Evolutionary conservation across 2,888 invertebrate genomes (phyloP).

Genomic region (Orthosia incerta): DNA sequence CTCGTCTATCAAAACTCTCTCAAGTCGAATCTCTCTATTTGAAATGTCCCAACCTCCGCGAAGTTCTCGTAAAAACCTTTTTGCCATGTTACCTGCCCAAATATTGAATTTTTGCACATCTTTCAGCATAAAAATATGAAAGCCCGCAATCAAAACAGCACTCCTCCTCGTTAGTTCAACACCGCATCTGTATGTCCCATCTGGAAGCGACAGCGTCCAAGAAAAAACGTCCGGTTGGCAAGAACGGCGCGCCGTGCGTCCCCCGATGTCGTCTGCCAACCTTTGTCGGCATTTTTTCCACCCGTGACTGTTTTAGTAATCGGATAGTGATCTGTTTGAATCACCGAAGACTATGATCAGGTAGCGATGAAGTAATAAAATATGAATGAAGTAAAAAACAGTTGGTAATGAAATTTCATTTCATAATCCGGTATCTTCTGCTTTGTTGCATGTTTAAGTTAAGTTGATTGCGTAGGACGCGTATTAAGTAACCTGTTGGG

Average conservation of each 20-base stretch:
- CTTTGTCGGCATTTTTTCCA: slow-evolving; percentile 89
- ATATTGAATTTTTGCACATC: no score
- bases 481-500: slow-evolving; percentile 58
- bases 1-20: no score
- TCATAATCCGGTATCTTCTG: slow-evolving; percentile 67
- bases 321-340: slow-evolving; percentile 83
- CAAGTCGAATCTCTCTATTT: no score
- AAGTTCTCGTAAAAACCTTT: no score
- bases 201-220: slow-evolving; percentile 64
- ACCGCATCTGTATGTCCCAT: slow-evolving; percentile 63
- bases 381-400: slow-evolving; percentile 72
- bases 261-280: slow-evolving; percentile 75
- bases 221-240: slow-evolving; percentile 80
- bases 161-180: slow-evolving; percentile 16
- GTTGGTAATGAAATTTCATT: slow-evolving; percentile 66
- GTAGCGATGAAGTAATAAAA: slow-evolving; percentile 86
- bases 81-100: no score
- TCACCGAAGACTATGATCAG: slow-evolving; percentile 80
- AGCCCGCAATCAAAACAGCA: not conserved
- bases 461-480: slow-evolving; percentile 41
- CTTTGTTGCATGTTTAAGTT: slow-evolving; percentile 45
- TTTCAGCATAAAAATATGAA: not conserved
- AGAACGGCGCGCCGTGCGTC: slow-evolving; percentile 71
- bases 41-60: no score
- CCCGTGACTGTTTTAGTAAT: slow-evolving; percentile 90